Base-by-base conservation (phyloP, 2,797 vertebrate species). In the Urophycis tenuis region DNA sequence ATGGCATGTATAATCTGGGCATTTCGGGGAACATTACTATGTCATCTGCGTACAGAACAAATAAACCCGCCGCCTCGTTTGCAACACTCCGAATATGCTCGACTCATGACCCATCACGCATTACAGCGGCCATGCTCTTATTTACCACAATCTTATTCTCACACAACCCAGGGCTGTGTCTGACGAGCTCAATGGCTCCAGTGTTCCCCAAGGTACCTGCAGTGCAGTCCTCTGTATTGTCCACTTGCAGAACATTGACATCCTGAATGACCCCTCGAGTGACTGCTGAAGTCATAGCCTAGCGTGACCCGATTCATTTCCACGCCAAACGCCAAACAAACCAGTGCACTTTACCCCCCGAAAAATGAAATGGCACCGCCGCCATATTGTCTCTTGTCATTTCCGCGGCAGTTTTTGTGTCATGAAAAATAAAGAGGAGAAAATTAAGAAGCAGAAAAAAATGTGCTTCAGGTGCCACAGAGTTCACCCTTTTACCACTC, bases 331-430 rank as follows among this genome's bases (percentile, higher is more conserved):
- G 91, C 89, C 82, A 90, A 89, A 93, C 92, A 93, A 95, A 94
- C 91, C 89, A 85, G 91, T 91, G 92, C 93, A 89, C 91, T 85
- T 94, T 85, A 85, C 78, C 85, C 84, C 36, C 12, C 0, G 14
- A 39, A 39, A 39, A 84, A 93, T 92, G 91, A 85, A 88, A 81
- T 94, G 87, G 89, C 95, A 95, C 95, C 94, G 92, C 94, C 94
- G 93, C 91, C 87, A 39, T 97, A 97, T 97, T 97, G 95, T 90
- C 95, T 98, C 94, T 94, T 97, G 96, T 97, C 96, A 95, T 96
- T 94, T 96, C 94, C 93, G 92, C 94, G 93, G 95, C 94, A 94
- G 95, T 98, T 97, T 96, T 96, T 96, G 95, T 96, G 95, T 94
- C 96, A 95, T 97, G 94, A 96, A 96, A 95, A 88, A 94, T 41